phyloP scores from a whole-genome alignment of 2,113 vertebrate species.

The Pygoscelis antarcticus region DNA sequence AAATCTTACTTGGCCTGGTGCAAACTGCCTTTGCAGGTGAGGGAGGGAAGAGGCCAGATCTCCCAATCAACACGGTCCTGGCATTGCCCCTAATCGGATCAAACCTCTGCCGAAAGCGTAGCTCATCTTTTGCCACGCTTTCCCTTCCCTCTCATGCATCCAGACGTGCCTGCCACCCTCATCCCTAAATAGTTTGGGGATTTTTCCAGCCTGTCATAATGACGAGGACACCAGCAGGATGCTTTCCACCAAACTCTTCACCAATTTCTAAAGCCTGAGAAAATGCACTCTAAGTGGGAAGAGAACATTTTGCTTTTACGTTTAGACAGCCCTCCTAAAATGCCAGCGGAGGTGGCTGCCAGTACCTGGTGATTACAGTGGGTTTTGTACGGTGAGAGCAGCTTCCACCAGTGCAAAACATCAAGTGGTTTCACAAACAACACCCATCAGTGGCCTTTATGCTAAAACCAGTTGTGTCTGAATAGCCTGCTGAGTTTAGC shows the following conservation, averaged over 20 bases:
- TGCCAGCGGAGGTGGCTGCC: fast-evolving
- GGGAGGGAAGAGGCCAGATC: not conserved
- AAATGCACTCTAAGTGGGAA: not conserved
- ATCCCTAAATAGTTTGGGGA: not conserved
- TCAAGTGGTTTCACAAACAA: not conserved
- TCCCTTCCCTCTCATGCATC: not conserved
- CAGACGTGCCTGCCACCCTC: fast-evolving
- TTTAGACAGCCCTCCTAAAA: not conserved
- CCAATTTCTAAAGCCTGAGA: not conserved
- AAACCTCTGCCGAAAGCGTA: not conserved
- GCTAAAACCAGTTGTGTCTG: conserved; percentile 2
- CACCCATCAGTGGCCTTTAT: not conserved
- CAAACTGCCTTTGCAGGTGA: not conserved
- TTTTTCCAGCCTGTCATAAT: not conserved
- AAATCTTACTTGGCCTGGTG: not conserved
- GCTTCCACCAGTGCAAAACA: not conserved
- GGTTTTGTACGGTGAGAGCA: not conserved
- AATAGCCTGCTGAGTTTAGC: not conserved
- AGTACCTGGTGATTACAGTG: not conserved
- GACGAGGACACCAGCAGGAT: not conserved
- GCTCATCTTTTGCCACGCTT: not conserved
- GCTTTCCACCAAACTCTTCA: not conserved
- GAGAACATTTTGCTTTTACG: fast-evolving
- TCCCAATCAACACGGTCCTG: not conserved
- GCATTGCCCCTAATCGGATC: fast-evolving